Conservation (phyloP, 1,140 invertebrate species). For the Propsilocerus akamusi region DNA sequence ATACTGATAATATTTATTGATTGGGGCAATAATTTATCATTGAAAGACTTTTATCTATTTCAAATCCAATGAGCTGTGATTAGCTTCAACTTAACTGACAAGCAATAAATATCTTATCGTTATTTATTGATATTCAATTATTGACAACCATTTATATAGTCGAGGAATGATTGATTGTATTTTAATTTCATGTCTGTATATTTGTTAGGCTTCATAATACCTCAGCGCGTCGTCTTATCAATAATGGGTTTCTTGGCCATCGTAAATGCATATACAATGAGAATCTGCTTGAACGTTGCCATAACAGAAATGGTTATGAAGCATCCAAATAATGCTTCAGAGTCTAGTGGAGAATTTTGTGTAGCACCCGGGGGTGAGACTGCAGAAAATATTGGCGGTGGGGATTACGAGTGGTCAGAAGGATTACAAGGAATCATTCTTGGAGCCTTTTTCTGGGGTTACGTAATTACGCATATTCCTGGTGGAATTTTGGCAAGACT, state of each 20-base stretch:
- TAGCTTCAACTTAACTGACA: neutral
- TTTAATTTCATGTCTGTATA: constrained; percentile 7
- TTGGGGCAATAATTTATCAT: neutral
- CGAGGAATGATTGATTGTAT: constrained; percentile 9
- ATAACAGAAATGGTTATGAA: constrained; percentile 68
- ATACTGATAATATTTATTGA: too few species aligned
- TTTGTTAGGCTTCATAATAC: constrained; percentile 38
- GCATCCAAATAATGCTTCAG: constrained; percentile 11
- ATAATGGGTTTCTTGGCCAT: constrained; percentile 71
- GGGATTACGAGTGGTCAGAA: constrained; percentile 16
- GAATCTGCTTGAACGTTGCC: constrained; percentile 71
- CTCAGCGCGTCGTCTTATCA: constrained; percentile 56
- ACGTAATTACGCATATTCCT: constrained; percentile 33
- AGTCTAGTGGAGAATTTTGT: constrained; percentile 19
- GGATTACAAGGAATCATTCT: constrained; percentile 32
- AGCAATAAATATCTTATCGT: neutral
- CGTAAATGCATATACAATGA: constrained; percentile 75
- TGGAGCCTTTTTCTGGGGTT: constrained; percentile 41
- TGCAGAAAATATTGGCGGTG: constrained; percentile 6
- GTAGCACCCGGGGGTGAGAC: constrained; percentile 16
- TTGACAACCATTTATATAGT: constrained; percentile 2
- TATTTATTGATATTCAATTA: neutral
- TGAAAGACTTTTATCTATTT: neutral
- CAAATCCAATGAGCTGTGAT: neutral
- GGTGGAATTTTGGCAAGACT: constrained; percentile 39